phyloP scores from a whole-genome alignment of 2,797 vertebrate genomes.

The Eremophila alpestris region DNA sequence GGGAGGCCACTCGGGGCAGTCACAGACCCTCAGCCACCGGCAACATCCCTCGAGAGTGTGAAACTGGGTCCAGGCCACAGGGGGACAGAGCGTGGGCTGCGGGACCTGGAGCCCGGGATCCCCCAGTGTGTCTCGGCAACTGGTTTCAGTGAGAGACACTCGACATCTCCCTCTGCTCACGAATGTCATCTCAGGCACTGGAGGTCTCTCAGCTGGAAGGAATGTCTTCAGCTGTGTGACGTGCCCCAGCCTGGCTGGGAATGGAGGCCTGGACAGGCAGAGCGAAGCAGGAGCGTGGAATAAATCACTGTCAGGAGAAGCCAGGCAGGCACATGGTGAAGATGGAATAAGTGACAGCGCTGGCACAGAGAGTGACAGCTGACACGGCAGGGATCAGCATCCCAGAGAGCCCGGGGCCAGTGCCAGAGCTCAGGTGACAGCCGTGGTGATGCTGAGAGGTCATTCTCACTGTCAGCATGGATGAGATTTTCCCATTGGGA shows the following conservation, averaged over 20 bases:
- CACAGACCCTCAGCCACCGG: too few relatives aligned
- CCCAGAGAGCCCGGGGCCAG: background rate
- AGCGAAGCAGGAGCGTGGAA: fast-evolving
- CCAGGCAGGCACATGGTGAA: background rate
- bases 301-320: background rate
- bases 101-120: background rate
- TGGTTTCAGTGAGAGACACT: background rate
- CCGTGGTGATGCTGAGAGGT: background rate
- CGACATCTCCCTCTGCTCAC: background rate
- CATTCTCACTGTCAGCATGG: background rate
- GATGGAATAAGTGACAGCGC: background rate
- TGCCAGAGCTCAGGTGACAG: background rate
- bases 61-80: fast-evolving
- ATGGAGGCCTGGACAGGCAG: background rate
- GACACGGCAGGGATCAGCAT: background rate
- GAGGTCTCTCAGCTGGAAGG: background rate
- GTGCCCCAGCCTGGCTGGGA: background rate
- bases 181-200: background rate
- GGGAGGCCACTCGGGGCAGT: background rate
- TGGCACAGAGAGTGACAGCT: background rate
- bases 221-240: background rate
- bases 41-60: background rate
- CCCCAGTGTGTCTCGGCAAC: background rate
- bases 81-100: fast-evolving
- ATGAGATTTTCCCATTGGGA: background rate